Percentiles rank a stretch among this genome's conserved stretches.
Evolutionary conservation across 2,888 invertebrate genomes (phyloP).

Genomic region (Epinotia demarniana): DNA sequence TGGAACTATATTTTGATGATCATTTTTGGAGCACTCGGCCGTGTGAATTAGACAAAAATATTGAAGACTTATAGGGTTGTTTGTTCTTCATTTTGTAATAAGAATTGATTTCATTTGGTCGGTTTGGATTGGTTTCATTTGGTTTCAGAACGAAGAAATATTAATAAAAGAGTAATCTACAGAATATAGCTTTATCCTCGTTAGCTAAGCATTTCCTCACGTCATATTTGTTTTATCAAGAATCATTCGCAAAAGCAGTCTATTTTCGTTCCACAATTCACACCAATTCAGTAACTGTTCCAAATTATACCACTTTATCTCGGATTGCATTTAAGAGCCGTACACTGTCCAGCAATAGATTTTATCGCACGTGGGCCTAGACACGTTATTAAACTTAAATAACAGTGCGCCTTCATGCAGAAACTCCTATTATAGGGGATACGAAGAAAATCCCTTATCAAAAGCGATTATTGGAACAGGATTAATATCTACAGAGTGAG

Average conservation of each 20-base stretch:
- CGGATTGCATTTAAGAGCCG: constrained; percentile 19
- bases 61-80: neutral
- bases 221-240: neutral
- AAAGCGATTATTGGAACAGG: constrained; percentile 72
- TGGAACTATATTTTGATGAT: constrained; percentile 15
- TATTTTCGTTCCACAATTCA: neutral
- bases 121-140: too few relatives aligned
- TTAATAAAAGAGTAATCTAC: neutral
- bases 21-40: neutral
- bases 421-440: constrained; percentile 79
- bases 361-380: constrained; percentile 51
- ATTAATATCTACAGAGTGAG: constrained; percentile 74
- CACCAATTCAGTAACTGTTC: neutral
- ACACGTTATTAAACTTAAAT: constrained; percentile 79
- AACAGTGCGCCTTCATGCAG: constrained; percentile 70
- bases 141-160: neutral
- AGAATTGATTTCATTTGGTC: neutral
- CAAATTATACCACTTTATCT: neutral
- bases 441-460: constrained; percentile 81
- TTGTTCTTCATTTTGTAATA: too few relatives aligned
- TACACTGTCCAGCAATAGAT: constrained; percentile 31
- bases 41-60: neutral
- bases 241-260: neutral
- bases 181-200: neutral
- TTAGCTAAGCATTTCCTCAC: neutral